Evolutionary conservation across 2,113 vertebrate genomes (phyloP).

Genomic region (Pteruthius melanotis): DNA sequence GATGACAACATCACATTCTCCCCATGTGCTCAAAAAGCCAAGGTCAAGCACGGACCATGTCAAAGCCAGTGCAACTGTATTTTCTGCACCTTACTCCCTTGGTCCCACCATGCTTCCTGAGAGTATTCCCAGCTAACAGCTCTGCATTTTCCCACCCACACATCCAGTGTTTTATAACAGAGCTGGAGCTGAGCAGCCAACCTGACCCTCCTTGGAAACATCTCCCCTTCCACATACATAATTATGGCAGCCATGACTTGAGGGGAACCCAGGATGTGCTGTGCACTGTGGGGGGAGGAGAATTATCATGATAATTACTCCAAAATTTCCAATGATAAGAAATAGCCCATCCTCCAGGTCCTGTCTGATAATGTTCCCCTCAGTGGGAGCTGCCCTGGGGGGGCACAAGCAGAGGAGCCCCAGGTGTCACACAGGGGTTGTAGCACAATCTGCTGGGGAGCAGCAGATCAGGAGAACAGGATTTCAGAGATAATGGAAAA

Average conservation of each 20-base stretch:
- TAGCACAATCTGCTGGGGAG: not conserved
- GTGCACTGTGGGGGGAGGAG: not conserved
- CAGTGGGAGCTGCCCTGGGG: not conserved
- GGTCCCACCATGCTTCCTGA: not conserved
- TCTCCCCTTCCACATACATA: rapidly evolving
- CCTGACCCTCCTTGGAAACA: not conserved
- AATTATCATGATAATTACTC: not conserved
- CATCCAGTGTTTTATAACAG: not conserved
- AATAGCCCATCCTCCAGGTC: not conserved
- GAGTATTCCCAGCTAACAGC: not conserved
- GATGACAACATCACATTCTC: not conserved
- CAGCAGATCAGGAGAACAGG: not conserved
- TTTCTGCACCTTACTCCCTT: not conserved
- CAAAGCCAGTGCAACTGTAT: not conserved
- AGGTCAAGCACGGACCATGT: not conserved
- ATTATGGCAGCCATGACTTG: not conserved
- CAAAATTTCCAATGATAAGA: not conserved
- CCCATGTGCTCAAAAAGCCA: not conserved
- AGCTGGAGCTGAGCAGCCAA: not conserved
- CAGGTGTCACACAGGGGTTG: rapidly evolving
- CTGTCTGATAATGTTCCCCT: not conserved
- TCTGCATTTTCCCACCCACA: not conserved
- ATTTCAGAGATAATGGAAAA: not conserved
- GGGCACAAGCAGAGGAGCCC: not conserved
- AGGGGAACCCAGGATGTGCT: not conserved